phyloP scores from a whole-genome alignment of 1,140 invertebrate genomes.

The Wasmannia auropunctata region DNA sequence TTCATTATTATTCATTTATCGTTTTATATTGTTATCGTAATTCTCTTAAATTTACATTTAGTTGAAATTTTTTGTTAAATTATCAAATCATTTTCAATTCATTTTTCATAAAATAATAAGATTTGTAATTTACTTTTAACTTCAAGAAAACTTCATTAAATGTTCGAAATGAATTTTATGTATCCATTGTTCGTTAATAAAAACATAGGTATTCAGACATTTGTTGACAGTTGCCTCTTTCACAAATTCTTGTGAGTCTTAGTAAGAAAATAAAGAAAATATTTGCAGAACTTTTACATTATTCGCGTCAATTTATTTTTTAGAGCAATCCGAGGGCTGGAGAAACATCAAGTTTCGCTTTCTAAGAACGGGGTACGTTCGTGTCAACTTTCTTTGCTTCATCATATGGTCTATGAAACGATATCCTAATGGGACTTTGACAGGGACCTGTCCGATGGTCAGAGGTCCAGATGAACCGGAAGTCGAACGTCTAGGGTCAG shows the following conservation, averaged over 20 bases:
- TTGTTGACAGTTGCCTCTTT: neutral
- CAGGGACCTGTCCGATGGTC: slow-evolving; percentile 77
- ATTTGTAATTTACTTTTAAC: neutral
- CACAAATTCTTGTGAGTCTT: neutral
- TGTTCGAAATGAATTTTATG: neutral
- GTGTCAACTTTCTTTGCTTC: slow-evolving; percentile 46
- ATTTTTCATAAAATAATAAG: neutral
- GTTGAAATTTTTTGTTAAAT: neutral
- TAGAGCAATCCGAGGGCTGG: neutral
- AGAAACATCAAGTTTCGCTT: slow-evolving; percentile 19
- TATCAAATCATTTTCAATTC: slow-evolving; percentile 2
- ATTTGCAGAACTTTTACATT: no score
- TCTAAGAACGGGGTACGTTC: neutral
- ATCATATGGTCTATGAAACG: slow-evolving; percentile 64
- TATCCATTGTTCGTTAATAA: neutral
- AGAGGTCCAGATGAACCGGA: slow-evolving; percentile 80
- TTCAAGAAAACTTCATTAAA: neutral
- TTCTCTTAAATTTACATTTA: neutral
- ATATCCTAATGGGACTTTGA: slow-evolving; percentile 70
- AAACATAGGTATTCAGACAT: neutral
- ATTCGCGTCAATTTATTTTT: neutral
- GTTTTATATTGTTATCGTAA: neutral
- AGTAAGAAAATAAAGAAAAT: neutral
- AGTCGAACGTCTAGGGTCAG: slow-evolving; percentile 74
- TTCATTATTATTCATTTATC: no score